phyloP scores from a whole-genome alignment of 2,888 invertebrate species.

The Acrocera orbiculus region DNA sequence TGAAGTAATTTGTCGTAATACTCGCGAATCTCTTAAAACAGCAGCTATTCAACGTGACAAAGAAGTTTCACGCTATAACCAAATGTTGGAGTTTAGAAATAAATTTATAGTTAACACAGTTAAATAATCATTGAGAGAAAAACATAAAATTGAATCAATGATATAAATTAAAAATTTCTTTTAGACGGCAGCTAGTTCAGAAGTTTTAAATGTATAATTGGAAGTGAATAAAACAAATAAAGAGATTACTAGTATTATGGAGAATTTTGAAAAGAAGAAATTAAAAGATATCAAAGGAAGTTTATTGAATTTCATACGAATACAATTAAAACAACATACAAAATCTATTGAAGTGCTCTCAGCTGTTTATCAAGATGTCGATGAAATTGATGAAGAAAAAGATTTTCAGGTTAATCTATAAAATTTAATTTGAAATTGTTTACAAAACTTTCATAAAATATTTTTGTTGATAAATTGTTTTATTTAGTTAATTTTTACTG shows the following conservation, averaged over 20 bases:
- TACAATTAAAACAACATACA: conserved; percentile 68
- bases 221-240: conserved; percentile 66
- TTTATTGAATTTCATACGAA: conserved; percentile 50
- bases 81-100: conserved; percentile 33
- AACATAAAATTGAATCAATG: too few relatives aligned
- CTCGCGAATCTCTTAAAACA: conserved; percentile 59
- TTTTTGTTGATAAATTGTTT: too few relatives aligned
- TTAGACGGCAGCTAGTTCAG: conserved; percentile 67
- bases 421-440: not conserved
- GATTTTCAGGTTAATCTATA: conserved; percentile 38
- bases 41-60: conserved; percentile 45
- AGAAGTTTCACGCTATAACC: conserved; percentile 49
- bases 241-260: conserved; percentile 64
- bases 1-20: conserved; percentile 61
- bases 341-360: conserved; percentile 69
- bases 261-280: conserved; percentile 68
- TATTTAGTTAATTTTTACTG: too few relatives aligned
- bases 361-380: conserved; percentile 56
- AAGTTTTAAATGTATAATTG: conserved; percentile 61
- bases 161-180: conserved; percentile 11
- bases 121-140: conserved; percentile 9
- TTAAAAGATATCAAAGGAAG: conserved; percentile 59
- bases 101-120: conserved; percentile 25
- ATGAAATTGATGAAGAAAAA: conserved; percentile 53
- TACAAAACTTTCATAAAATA: too few relatives aligned